Conservation (phyloP, 2,113 vertebrate genomes). For the Pluvialis apricaria region DNA sequence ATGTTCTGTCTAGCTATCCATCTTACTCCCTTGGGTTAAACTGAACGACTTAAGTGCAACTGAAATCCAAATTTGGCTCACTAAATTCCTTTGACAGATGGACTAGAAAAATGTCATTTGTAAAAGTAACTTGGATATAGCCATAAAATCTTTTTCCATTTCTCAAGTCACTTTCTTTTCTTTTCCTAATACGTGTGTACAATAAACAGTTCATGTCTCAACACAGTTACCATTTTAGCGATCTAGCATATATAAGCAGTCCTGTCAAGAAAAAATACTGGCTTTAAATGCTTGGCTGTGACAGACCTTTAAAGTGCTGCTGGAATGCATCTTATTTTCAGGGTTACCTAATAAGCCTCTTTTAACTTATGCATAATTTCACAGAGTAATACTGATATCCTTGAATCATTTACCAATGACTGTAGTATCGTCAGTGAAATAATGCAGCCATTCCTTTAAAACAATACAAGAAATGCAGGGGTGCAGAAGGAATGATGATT, state of each 20-base stretch:
- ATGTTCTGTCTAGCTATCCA: not conserved
- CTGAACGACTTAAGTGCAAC: not conserved
- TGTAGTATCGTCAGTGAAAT: not conserved
- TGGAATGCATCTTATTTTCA: not conserved
- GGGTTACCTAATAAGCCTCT: not conserved
- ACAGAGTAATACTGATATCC: not conserved
- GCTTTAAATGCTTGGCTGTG: not conserved
- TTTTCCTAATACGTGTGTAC: not conserved
- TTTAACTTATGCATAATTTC: not conserved
- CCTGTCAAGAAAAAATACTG: not conserved
- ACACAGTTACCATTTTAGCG: not conserved
- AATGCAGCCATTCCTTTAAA: not conserved
- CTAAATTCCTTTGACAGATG: not conserved
- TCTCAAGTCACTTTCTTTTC: not conserved
- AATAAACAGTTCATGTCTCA: not conserved
- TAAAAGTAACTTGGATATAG: not conserved
- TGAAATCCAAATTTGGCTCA: not conserved
- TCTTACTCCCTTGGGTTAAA: not conserved
- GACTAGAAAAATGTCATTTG: not conserved
- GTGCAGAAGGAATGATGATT: not conserved
- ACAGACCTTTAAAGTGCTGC: not conserved
- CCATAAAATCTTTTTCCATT: not conserved
- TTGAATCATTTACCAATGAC: not conserved
- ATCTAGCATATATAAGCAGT: not conserved
- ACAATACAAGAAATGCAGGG: not conserved